Conservation (phyloP, 2,113 vertebrate genomes). For the Rissa tridactyla region DNA sequence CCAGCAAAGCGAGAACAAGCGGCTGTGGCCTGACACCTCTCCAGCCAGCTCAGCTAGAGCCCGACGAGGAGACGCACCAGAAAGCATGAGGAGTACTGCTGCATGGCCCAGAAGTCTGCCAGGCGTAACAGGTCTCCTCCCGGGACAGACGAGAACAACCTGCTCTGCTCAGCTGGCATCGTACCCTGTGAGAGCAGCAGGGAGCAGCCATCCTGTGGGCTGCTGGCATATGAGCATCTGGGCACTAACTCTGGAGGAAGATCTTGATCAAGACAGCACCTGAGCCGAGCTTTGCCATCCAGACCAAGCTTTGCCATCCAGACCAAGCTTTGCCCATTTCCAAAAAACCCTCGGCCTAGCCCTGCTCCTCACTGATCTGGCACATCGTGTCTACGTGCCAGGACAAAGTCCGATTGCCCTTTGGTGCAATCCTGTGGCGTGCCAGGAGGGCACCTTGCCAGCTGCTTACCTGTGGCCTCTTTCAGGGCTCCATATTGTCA, state of each 20-base stretch:
- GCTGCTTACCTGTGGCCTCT: not conserved
- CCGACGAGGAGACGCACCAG: not conserved
- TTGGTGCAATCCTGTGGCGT: not conserved
- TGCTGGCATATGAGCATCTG: not conserved
- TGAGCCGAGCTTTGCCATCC: not conserved
- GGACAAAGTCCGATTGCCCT: not conserved
- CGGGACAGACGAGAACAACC: not conserved
- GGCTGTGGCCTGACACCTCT: not conserved
- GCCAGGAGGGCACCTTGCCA: not conserved
- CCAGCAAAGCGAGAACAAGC: not conserved
- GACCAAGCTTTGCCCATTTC: not conserved
- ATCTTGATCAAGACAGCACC: not conserved
- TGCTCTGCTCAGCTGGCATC: not conserved
- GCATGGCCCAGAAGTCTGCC: not conserved
- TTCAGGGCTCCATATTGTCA: not conserved
- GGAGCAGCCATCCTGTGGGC: rapidly evolving
- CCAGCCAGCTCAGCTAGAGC: not conserved
- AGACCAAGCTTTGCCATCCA: not conserved
- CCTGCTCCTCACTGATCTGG: not conserved
- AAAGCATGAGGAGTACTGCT: not conserved
- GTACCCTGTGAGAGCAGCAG: not conserved
- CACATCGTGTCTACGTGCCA: rapidly evolving
- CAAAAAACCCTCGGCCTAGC: not conserved
- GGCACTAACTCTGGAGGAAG: not conserved
- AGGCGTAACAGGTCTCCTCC: not conserved